phyloP scores from a whole-genome alignment of 2,888 invertebrate species.

The Nephrotoma appendiculata region DNA sequence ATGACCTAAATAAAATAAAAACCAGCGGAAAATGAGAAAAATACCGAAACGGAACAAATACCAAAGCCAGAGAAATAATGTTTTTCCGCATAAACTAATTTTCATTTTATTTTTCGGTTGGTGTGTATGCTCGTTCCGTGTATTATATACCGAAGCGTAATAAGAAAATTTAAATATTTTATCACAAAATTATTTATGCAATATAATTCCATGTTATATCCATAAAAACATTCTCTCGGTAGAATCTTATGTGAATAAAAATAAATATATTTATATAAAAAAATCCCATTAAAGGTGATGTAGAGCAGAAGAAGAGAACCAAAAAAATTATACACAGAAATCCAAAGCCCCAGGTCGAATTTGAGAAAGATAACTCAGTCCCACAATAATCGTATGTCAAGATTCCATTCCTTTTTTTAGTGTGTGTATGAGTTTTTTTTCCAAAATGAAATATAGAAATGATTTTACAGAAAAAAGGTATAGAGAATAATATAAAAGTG shows the following conservation, averaged over 20 bases:
- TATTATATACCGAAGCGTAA: not conserved
- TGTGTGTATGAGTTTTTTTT: not conserved
- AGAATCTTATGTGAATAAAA: not conserved
- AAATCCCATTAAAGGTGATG: slow-evolving; percentile 4
- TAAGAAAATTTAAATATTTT: slow-evolving; percentile 3
- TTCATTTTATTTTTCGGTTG: not conserved
- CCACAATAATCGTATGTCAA: slow-evolving; percentile 4
- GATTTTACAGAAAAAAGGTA: not conserved
- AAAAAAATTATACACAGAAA: not conserved
- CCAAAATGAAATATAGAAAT: not conserved
- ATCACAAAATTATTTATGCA: slow-evolving; percentile 3
- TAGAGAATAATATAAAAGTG: not conserved
- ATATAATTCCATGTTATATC: not conserved
- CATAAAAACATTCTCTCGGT: not conserved
- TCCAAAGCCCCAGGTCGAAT: slow-evolving; percentile 3
- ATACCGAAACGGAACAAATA: not conserved
- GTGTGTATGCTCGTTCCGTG: not conserved
- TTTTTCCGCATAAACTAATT: slow-evolving; percentile 1
- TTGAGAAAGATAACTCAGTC: slow-evolving; percentile 1
- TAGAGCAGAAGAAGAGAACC: not conserved
- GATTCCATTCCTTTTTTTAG: not conserved
- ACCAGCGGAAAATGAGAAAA: not conserved
- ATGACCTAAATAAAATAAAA: not conserved
- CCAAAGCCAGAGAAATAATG: not conserved
- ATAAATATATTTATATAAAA: not conserved